Evolutionary conservation across 2,113 vertebrate species (phyloP).

Genomic region (Vulpes ferrilata): DNA sequence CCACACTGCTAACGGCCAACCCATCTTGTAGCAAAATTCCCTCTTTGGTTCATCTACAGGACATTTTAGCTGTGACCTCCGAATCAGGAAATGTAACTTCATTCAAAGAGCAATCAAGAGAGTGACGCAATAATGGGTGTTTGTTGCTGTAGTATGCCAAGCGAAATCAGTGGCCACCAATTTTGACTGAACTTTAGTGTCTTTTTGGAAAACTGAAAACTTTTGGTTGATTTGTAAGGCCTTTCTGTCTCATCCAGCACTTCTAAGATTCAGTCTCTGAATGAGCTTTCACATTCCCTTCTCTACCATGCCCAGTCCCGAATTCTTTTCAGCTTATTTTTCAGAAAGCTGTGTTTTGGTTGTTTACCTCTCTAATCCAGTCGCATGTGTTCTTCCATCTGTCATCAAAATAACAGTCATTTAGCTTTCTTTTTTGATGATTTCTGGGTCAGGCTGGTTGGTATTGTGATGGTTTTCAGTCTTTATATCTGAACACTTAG

Average conservation of each 20-base stretch:
- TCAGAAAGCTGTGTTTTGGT: neutral
- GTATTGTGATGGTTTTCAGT: neutral
- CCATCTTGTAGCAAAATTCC: neutral
- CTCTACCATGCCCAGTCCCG: neutral
- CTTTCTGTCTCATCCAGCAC: neutral
- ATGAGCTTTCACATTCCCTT: neutral
- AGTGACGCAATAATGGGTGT: neutral
- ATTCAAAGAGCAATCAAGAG: neutral
- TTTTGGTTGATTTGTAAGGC: constrained; percentile 5
- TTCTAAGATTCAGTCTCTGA: neutral
- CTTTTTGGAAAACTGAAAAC: neutral
- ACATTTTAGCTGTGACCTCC: neutral
- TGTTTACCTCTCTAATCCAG: neutral
- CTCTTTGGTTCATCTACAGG: constrained; percentile 26
- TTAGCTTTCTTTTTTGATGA: neutral
- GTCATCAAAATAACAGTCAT: constrained; percentile 38
- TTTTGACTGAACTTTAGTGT: neutral
- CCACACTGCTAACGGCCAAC: neutral
- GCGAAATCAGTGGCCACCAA: neutral
- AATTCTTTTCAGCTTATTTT: neutral
- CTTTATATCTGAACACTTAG: constrained; percentile 31
- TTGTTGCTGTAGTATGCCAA: neutral
- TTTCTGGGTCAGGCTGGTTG: constrained; percentile 23
- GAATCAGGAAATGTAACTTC: constrained; percentile 38
- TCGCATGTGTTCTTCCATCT: neutral